These are phyloP conservation scores for Alcis repandata DNA, from an alignment of 2,888 invertebrate species.

Conservation along the genomic window DNA sequence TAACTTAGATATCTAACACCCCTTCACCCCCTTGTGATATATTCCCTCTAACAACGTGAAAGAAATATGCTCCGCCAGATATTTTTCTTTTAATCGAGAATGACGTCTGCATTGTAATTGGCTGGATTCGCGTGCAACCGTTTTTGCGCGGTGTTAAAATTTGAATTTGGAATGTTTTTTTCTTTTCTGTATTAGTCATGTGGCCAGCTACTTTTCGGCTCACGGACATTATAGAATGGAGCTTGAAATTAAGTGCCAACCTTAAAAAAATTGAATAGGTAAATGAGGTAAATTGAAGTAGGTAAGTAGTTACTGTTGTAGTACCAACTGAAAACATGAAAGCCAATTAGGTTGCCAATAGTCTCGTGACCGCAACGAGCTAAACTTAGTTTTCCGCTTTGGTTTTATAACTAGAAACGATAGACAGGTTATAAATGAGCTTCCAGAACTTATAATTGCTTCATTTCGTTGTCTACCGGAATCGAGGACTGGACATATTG, in stretches of 20 bases:
- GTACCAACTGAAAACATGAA: constrained; percentile 19
- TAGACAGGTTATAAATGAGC: constrained; percentile 84
- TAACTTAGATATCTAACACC: constrained; percentile 77
- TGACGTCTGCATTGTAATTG: constrained; percentile 64
- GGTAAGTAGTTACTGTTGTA: constrained; percentile 9
- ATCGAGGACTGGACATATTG: constrained; percentile 59
- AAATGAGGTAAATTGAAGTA: no score
- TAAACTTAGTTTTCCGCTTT: constrained; percentile 75
- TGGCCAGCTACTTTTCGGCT: constrained; percentile 12
- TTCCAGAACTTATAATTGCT: constrained; percentile 84
- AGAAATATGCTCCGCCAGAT: constrained; percentile 62
- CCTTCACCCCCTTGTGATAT: constrained; percentile 67
- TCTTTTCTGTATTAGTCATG: constrained; percentile 38
- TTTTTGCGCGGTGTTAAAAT: constrained; percentile 50
- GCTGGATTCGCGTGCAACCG: constrained; percentile 60
- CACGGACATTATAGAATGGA: constrained; percentile 9
- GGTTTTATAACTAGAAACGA: constrained; percentile 79
- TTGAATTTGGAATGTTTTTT: constrained; percentile 45
- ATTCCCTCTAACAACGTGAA: constrained; percentile 71
- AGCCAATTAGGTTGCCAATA: constrained; percentile 53
- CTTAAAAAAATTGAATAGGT: background rate
- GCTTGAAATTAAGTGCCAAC: constrained; percentile 6
- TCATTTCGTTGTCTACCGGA: constrained; percentile 72
- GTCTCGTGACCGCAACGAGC: constrained; percentile 67
- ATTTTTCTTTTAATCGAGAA: constrained; percentile 70